phyloP scores from a whole-genome alignment of 1,140 invertebrate species.

The Hycleus cichorii region DNA sequence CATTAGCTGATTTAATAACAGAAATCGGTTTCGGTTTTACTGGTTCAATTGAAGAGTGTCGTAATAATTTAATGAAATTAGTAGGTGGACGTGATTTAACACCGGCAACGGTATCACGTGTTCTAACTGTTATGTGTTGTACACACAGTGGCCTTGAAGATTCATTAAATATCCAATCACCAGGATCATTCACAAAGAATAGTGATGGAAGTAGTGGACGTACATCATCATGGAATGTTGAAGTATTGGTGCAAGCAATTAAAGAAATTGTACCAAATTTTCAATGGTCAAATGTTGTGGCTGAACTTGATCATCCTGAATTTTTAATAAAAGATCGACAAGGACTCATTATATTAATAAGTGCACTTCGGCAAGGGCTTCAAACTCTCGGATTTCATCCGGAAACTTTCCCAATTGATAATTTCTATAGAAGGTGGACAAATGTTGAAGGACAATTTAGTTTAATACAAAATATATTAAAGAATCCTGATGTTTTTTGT shows the following conservation, averaged over 20 bases:
- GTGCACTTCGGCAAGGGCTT: conserved; percentile 69
- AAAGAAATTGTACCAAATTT: conserved; percentile 82
- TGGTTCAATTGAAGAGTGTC: conserved; percentile 79
- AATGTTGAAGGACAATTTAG: conserved; percentile 90
- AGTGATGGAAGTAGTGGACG: conserved; percentile 26
- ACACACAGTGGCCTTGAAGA: conserved; percentile 68
- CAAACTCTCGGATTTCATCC: conserved; percentile 62
- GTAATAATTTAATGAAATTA: conserved; percentile 70
- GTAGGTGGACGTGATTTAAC: conserved; percentile 61
- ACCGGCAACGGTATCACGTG: conserved; percentile 72
- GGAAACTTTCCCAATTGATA: conserved; percentile 80
- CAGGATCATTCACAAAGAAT: conserved; percentile 40
- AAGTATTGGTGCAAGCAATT: conserved; percentile 82
- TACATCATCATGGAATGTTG: conserved; percentile 79
- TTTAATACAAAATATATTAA: conserved; percentile 76
- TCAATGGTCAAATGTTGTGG: conserved; percentile 87
- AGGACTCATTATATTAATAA: conserved; percentile 73
- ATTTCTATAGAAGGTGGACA: conserved; percentile 83
- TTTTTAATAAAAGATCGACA: conserved; percentile 83
- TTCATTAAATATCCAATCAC: conserved; percentile 49
- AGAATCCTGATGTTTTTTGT: conserved; percentile 89
- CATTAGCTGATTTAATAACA: conserved; percentile 74
- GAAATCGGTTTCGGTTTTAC: conserved; percentile 86
- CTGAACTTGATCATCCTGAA: conserved; percentile 82
- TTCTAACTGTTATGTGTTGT: conserved; percentile 80